Evolutionary conservation across 2,113 vertebrate species (phyloP), one percentile per base, ranked within the genome.

Genomic region (Rhea americana): DNA sequence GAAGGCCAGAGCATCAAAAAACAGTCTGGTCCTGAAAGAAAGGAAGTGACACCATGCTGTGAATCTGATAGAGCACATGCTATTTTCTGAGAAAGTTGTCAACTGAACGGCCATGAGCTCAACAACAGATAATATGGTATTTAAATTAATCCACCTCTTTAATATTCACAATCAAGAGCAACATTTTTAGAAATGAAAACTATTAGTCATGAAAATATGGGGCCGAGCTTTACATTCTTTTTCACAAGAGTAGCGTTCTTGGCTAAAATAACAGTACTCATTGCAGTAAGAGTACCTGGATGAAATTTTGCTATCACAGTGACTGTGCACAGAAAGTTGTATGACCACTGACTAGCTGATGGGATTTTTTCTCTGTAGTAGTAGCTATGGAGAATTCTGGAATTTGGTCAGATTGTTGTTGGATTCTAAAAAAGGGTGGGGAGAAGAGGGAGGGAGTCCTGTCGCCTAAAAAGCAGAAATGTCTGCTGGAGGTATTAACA

Each of bases 401-500:
- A 97, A 89, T 93, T 95, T 80, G 93, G 88, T 87, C 89, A 72
- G 61, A 43, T 43, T 96, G 88, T 90, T 96, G 94, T 89, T 56
- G 39, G 76, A 87, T 85, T 96, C 94, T 93, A 82, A 35, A 94
- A 93, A 90, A 78, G 85, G 85, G 70, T 90, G 80, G 63, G 6
- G 43, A 66, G 55, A 18, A 24, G 87, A 89, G 87, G 84, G 85
- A 93, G 82, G 75, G 82, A 93, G 74, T 93, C 84, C 48, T 82
- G 45, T 92, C 96, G 94, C 91, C 92, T 96, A 89, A 96, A 97
- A 97, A 94, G 73, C 93, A 96, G 93, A 96, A 97, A 95, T 93
- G 97, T 97, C 97, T 97, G 94, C 95, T 97, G 90, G 89, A 96
- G 91, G 96, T 97, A 97, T 95, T 97, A 97, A 95, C 93, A 93